Conservation (phyloP, 2,888 invertebrate species). For the Lasioglossum vierecki region DNA sequence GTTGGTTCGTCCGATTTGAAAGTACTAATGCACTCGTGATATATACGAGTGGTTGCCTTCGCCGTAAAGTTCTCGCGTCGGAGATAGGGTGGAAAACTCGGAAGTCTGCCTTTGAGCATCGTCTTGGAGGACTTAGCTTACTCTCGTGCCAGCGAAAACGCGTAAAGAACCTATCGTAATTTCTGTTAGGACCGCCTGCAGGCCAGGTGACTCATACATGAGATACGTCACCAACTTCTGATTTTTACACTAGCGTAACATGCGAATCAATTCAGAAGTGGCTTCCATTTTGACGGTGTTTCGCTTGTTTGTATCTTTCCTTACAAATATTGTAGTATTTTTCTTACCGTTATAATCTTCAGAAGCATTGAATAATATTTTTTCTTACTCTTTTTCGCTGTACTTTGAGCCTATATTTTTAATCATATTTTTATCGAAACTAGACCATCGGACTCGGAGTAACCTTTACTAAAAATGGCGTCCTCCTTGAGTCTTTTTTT, state of each 20-base stretch:
- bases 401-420: too few relatives aligned
- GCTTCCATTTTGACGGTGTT: too few relatives aligned
- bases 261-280: neutral
- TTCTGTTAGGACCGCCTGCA: neutral
- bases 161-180: conserved; percentile 28
- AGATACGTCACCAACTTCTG: neutral
- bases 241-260: neutral
- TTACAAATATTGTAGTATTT: too few relatives aligned
- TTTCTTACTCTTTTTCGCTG: too few relatives aligned
- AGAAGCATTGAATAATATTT: too few relatives aligned
- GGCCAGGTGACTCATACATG: too few relatives aligned
- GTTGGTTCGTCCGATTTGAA: conserved; percentile 21
- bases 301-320: too few relatives aligned
- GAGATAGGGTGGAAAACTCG: conserved; percentile 21
- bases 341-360: too few relatives aligned
- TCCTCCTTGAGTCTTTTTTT: too few relatives aligned
- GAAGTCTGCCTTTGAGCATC: conserved; percentile 49
- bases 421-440: too few relatives aligned
- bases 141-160: conserved; percentile 22
- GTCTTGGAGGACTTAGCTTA: conserved; percentile 11
- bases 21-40: conserved; percentile 40
- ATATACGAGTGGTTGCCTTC: conserved; percentile 39
- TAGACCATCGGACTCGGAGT: too few relatives aligned
- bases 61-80: conserved; percentile 36
- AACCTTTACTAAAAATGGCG: too few relatives aligned